Conservation (phyloP, 2,888 invertebrate genomes). For the Galerucella pusilla region DNA sequence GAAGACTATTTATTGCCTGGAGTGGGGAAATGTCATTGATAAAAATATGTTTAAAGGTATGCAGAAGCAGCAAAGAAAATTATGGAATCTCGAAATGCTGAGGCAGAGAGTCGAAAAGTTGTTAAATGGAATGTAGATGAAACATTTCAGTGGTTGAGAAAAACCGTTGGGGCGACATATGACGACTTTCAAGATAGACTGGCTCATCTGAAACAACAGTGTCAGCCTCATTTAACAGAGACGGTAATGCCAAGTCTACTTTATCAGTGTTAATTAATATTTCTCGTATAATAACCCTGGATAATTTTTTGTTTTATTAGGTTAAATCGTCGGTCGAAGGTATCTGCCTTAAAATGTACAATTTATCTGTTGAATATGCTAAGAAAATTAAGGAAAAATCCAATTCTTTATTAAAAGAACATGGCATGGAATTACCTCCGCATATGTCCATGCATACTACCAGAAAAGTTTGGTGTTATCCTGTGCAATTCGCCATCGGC, state of each 20-base stretch:
- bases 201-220: slow-evolving; percentile 92
- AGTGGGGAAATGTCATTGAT: too few relatives aligned
- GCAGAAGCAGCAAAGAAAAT: slow-evolving; percentile 97
- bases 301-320: slow-evolving; percentile 45
- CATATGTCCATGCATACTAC: slow-evolving; percentile 75
- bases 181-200: slow-evolving; percentile 92
- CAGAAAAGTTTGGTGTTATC: slow-evolving; percentile 95
- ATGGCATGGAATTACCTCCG: slow-evolving; percentile 75
- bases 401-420: slow-evolving; percentile 85
- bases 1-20: too few relatives aligned
- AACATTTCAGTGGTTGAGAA: slow-evolving; percentile 94
- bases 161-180: slow-evolving; percentile 92
- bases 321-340: slow-evolving; percentile 94
- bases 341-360: slow-evolving; percentile 93
- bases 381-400: slow-evolving; percentile 91
- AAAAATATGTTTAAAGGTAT: slow-evolving; percentile 66
- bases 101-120: slow-evolving; percentile 93
- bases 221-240: slow-evolving; percentile 95
- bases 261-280: not conserved
- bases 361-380: slow-evolving; percentile 90
- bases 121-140: slow-evolving; percentile 99
- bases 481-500: slow-evolving; percentile 89
- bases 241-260: slow-evolving; percentile 68
- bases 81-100: slow-evolving; percentile 93
- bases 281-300: not conserved